Percentiles rank a stretch among this genome's conserved stretches.
Evolutionary conservation across 2,888 invertebrate genomes (phyloP).

Genomic region (Chloromyia formosa): DNA sequence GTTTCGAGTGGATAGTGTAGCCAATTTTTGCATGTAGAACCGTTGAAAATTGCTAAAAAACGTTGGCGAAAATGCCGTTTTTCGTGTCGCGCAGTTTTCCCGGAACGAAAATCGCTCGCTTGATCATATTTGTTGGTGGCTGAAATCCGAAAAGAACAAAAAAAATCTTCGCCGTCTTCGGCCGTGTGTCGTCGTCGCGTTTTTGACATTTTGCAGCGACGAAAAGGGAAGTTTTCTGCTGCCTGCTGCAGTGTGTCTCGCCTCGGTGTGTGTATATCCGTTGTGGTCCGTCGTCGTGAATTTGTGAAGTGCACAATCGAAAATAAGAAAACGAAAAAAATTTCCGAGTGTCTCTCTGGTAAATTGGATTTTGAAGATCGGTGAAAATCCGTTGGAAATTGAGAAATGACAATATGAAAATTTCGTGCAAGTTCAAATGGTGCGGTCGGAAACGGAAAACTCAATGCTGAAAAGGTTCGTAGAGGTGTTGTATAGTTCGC

Average conservation of each 20-base stretch:
- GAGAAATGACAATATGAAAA: constrained; percentile 33
- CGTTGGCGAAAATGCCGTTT: constrained; percentile 21
- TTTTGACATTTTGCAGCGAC: constrained; percentile 42
- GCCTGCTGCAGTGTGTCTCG: not conserved
- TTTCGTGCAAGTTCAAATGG: constrained; percentile 22
- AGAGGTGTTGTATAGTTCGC: not conserved
- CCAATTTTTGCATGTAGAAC: not conserved
- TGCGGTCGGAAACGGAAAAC: constrained; percentile 4
- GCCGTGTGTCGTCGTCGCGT: constrained; percentile 15
- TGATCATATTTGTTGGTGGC: constrained; percentile 31
- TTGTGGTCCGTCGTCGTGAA: constrained; percentile 19
- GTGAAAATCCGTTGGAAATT: constrained; percentile 1
- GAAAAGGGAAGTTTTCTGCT: constrained; percentile 30
- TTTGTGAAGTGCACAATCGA: constrained; percentile 35
- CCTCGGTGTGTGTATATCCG: constrained; percentile 31
- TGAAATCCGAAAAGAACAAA: constrained; percentile 15
- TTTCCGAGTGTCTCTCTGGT: not conserved
- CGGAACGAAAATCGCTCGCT: not conserved
- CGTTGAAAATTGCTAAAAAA: not conserved
- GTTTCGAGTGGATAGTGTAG: constrained; percentile 21
- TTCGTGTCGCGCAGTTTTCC: not conserved
- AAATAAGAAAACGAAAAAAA: constrained; percentile 32
- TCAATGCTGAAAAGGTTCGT: constrained; percentile 32
- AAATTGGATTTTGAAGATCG: constrained; percentile 29
- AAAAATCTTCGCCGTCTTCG: too few relatives aligned